phyloP scores from a whole-genome alignment of 2,797 vertebrate species.

The Monodelphis domestica region DNA sequence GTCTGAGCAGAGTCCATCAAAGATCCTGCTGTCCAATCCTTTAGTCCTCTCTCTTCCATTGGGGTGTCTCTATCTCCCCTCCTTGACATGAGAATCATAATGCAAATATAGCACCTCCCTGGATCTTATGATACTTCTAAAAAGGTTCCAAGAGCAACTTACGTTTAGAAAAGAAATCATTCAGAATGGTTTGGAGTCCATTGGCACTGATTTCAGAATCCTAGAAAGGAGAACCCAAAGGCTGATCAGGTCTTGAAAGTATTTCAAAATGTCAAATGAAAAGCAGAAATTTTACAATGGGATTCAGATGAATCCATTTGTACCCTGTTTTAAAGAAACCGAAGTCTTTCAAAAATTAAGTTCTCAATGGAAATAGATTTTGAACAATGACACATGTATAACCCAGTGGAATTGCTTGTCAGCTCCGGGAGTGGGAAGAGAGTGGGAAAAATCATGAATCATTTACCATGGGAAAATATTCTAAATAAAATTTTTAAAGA shows the following conservation, averaged over 20 bases:
- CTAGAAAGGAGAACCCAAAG: slow-evolving; percentile 80
- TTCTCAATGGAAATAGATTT: no score
- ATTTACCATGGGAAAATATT: no score
- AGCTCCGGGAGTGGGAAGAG: no score
- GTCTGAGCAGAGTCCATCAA: neutral
- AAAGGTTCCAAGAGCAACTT: slow-evolving; percentile 68
- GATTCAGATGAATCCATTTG: neutral
- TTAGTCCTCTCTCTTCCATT: neutral
- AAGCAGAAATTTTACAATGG: neutral
- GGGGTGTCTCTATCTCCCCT: no score
- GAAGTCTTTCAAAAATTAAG: neutral
- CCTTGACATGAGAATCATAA: neutral
- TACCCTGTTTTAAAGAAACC: neutral
- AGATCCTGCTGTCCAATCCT: neutral
- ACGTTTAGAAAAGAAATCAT: slow-evolving; percentile 89
- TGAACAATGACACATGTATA: no score
- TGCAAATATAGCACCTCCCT: neutral
- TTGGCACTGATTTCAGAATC: slow-evolving; percentile 89
- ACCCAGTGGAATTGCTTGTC: no score
- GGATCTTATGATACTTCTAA: neutral
- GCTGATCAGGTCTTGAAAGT: neutral
- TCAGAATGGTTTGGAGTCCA: slow-evolving; percentile 89
- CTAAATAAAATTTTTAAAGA: no score
- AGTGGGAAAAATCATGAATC: no score
- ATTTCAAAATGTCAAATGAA: neutral